Conservation (phyloP, 2,888 invertebrate species). For the Pardosa pseudoannulata region DNA sequence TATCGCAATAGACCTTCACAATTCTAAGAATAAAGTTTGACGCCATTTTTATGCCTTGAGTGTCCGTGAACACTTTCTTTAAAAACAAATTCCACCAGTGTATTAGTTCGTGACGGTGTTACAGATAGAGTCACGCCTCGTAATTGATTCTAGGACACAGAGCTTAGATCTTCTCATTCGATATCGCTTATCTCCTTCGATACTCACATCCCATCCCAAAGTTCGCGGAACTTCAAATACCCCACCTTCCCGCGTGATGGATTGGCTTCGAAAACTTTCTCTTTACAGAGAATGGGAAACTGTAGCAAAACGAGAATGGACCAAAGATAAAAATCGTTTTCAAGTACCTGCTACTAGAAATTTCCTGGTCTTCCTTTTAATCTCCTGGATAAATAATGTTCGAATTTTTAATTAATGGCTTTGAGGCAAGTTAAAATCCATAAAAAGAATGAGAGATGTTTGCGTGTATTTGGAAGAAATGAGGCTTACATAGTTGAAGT, state of each 20-base stretch:
- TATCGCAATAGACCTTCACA: too few species aligned
- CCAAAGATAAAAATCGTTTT: background rate
- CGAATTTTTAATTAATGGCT: too few species aligned
- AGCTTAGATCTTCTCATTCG: background rate
- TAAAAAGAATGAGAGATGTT: too few species aligned
- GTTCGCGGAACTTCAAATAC: too few species aligned
- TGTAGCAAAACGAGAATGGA: background rate
- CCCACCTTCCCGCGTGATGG: background rate
- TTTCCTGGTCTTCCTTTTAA: background rate
- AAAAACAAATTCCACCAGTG: too few species aligned
- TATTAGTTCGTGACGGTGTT: background rate
- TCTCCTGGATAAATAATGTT: background rate
- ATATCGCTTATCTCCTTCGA: background rate
- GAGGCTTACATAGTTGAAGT: too few species aligned
- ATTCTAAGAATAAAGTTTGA: too few species aligned
- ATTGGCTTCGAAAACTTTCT: background rate
- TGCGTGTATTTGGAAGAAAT: too few species aligned
- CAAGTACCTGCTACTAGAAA: background rate
- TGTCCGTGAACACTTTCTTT: too few species aligned
- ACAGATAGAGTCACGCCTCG: background rate
- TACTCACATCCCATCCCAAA: background rate
- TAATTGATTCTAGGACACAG: slow-evolving; percentile 1
- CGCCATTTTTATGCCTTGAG: too few species aligned
- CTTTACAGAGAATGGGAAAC: background rate
- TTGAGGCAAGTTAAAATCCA: too few species aligned